Evolutionary conservation across 2,888 invertebrate genomes (phyloP), one percentile per base, ranked within the genome.

Genomic region (Blera fallax): DNA sequence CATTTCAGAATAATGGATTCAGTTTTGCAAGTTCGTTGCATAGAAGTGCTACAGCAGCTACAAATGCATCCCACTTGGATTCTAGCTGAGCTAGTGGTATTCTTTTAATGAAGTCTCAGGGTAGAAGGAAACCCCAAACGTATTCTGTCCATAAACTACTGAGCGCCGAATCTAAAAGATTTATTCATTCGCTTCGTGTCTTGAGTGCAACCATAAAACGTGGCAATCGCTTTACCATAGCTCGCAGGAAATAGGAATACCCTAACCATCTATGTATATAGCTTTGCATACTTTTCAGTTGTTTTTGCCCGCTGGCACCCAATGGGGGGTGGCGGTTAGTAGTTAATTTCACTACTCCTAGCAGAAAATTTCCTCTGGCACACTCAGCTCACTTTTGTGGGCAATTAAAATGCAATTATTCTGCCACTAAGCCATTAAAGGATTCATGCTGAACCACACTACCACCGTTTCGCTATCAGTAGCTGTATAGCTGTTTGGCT

Each of bases 371-470:
- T 58, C 34, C 62, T 43, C 74, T 65, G 58, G 50, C 14, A 72
- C 45, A 60, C 65, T 58, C 76, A 72, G 76, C 72, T 76, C 85
- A 81, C 81, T 81, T 76, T 85, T 81, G 81, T 85, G 85, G 85
- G 85, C 85, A 85, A 85, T 85, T 85, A 85, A 85, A 85, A 81
- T 85, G 85, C 81, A 85, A 85, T 85, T 85, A 85, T 85, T 81
- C 85, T 81, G 81, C 80, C 72, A 85, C 85, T 72, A 76, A 81
- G 85, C 54, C 81, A 81, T 76, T 76, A 81, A 81, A 72, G 70
- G 67, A 81, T 81, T 70, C 85, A 67, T 81, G 70, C 60, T 48
- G 50, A 64, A 48, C 58, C 64, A 58, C 48, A 27, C 72, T 11
- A 81, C 48, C 64, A 27, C 45, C 40, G n/a, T n/a, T n/a, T 40